Base-by-base conservation (phyloP, 2,113 vertebrate species). In the Andinoacara biseriatus region DNA sequence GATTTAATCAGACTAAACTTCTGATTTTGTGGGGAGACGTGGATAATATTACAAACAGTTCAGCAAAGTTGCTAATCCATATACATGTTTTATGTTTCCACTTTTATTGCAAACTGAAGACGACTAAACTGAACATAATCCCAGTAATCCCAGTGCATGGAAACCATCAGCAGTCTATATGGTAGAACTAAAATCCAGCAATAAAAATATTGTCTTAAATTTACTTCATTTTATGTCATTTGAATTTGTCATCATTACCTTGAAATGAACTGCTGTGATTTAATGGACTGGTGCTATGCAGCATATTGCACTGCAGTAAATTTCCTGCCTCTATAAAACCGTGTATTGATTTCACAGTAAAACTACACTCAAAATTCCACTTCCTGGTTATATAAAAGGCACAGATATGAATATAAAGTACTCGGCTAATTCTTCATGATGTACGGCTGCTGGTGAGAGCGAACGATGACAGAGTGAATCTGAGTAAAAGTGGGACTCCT, bases 181-280 rank as follows among this genome's bases (percentile, higher is more conserved):
- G 11, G 11, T 1, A 63, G 52, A 11, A 26, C 76, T 57, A 1
- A 81, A 29, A 60, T 58, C 72, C 18, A 38, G 35, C 46, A 15
- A 5, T 10, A 24, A 76, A 76, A 78, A 69, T 81, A 15, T 40
- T 6, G 7, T 63, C 20, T 40, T 63, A 38, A 49, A 29, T 63
- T 33, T 9, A 40, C 24, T 79, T 59, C 35, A 76, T 22, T 76
- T 85, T 75, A 58, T 80, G 86, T 81, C 80, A 18, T 87, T 56
- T 80, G 81, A 83, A 87, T 90, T 77, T 78, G 58, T 86, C 86
- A 77, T 85, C 80, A 78, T 87, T 83, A 78, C 80, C 59, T 67
- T 62, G 56, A 75, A 62, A 83, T 58, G 74, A 85, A 63, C 9
- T 13, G 7, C 40, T 52, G 82, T 78, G 76, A 87, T 85, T 85